Evolutionary conservation across 1,140 invertebrate species (phyloP), one percentile per base, ranked within the genome.

Genomic region (Aphaenogaster ashmeadi): DNA sequence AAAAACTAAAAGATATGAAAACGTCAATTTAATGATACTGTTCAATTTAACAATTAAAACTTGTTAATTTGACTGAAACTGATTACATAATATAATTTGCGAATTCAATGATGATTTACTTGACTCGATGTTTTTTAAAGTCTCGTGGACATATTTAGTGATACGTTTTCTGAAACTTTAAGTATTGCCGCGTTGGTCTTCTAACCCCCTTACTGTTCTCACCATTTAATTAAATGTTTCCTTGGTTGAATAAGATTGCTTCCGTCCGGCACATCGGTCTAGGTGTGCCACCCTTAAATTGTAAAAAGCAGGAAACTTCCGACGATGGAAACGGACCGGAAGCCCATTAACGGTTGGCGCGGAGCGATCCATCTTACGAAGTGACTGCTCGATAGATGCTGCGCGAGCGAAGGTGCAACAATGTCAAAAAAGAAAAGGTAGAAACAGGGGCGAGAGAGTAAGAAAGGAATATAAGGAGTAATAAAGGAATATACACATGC

Each of bases 331-430:
- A 80, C 83, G 78, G 79, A 86, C 74, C 60, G 86, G 88, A 88
- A 88, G 71, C 50, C 88, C 87, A 90, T 91, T 91, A 91, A 88
- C 87, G 66, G 84, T 74, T 66, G 71, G 64, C 56, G 72, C 33
- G 36, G 52, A 81, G 50, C 72, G 78, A 90, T 91, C 87, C 67
- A 90, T 90, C 86, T 88, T 87, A 54, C 8, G 64, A 84, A 90
- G 88, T 84, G 87, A 90, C 71, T 83, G 60, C 56, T 33, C 81
- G 66, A 86, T 74, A 60, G 86, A 89, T 88, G 60, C 66, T 69
- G 13, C 38, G 13, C 50, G 67, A 88, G 18, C 9, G 50, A 80
- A 74, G 67, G 41, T 83, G 64, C 56, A 83, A 81, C 58, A 74
- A 79, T 74, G 60, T 52, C 54, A 66, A 54, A 74, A 87, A 64